phyloP scores from a whole-genome alignment of 2,888 invertebrate genomes.

The Thymelicus sylvestris region DNA sequence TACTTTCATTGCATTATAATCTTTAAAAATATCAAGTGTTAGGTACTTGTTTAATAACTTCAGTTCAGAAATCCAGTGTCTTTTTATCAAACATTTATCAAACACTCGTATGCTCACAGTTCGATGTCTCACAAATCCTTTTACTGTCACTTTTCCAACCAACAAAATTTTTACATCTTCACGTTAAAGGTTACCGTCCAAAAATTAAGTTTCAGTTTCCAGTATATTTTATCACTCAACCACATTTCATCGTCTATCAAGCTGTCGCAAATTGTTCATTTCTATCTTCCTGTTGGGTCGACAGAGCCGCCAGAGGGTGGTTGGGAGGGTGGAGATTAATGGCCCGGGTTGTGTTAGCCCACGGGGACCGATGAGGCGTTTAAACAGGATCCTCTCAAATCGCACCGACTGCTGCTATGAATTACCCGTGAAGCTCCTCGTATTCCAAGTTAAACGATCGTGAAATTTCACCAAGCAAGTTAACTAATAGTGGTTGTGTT shows the following conservation, averaged over 20 bases:
- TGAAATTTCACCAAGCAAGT: slow-evolving; percentile 25
- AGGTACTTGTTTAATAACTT: too few species aligned
- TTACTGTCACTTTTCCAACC: too few species aligned
- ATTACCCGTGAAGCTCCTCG: slow-evolving; percentile 56
- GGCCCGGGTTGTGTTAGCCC: slow-evolving; percentile 59
- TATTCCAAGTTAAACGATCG: slow-evolving; percentile 38
- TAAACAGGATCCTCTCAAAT: slow-evolving; percentile 73
- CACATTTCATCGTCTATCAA: slow-evolving; percentile 55
- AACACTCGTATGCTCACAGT: too few species aligned
- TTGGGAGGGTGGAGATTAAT: slow-evolving; percentile 65
- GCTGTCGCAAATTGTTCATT: slow-evolving; percentile 55
- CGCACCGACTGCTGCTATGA: slow-evolving; percentile 55
- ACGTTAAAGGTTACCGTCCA: not conserved
- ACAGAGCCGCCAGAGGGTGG: slow-evolving; percentile 46
- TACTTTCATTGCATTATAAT: too few species aligned
- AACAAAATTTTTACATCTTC: not conserved
- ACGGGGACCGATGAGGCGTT: slow-evolving; percentile 67
- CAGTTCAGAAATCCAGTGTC: too few species aligned
- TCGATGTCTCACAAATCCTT: too few species aligned
- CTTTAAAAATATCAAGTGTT: too few species aligned
- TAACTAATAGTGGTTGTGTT: slow-evolving; percentile 1
- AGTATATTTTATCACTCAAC: slow-evolving; percentile 9
- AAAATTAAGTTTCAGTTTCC: not conserved
- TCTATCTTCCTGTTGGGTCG: slow-evolving; percentile 39
- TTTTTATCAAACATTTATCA: too few species aligned